Conservation (phyloP, 1,140 invertebrate species). For the Chymomyza costata region DNA sequence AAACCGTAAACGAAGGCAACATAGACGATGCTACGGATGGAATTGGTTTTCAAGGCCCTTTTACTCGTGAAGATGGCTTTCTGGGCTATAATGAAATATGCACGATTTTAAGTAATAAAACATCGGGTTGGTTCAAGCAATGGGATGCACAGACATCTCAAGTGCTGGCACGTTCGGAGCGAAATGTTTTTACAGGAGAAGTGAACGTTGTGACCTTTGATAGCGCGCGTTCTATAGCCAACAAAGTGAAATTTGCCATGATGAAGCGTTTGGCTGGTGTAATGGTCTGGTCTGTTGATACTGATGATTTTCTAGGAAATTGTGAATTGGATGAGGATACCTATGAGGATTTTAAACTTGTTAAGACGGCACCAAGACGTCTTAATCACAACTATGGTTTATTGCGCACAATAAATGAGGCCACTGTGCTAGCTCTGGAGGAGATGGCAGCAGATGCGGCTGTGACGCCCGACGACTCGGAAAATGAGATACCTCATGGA, state of each 20-base stretch:
- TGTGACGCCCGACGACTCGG: conserved; percentile 65
- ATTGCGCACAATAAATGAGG: conserved; percentile 80
- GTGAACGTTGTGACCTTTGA: conserved; percentile 79
- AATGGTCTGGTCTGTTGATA: conserved; percentile 90
- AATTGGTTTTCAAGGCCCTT: conserved; percentile 83
- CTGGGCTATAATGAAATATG: conserved; percentile 89
- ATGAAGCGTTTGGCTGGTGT: conserved; percentile 83
- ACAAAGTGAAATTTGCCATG: conserved; percentile 80
- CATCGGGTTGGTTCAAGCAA: conserved; percentile 76
- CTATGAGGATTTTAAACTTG: conserved; percentile 75
- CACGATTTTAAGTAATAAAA: conserved; percentile 76
- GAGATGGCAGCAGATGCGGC: conserved; percentile 74
- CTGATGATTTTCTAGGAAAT: conserved; percentile 84
- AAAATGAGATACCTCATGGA: conserved; percentile 60
- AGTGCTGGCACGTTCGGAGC: conserved; percentile 77
- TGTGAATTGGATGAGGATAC: conserved; percentile 77
- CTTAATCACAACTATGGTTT: conserved; percentile 78
- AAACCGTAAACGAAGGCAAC: conserved; percentile 75
- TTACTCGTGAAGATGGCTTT: conserved; percentile 87
- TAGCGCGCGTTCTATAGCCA: conserved; percentile 78
- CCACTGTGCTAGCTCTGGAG: conserved; percentile 77
- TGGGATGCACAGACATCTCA: conserved; percentile 80
- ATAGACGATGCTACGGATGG: conserved; percentile 76
- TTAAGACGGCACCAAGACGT: conserved; percentile 59
- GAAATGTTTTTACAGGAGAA: conserved; percentile 68